Evolutionary conservation across 2,797 vertebrate species (phyloP).

Genomic region (Notoglanidium macrostoma): DNA sequence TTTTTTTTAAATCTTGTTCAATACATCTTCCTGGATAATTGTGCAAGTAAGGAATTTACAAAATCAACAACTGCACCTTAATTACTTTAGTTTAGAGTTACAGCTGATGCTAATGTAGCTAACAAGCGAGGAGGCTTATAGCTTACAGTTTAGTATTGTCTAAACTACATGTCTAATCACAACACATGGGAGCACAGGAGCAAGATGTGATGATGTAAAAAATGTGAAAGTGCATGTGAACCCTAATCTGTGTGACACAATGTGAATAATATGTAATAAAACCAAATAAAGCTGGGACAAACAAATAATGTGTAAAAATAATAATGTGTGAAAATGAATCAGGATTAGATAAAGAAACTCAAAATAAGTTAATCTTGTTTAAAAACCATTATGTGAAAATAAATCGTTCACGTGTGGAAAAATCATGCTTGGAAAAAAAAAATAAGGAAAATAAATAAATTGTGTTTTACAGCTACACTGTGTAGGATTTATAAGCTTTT

Average conservation of each 20-base stretch:
- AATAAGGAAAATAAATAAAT: too few relatives aligned
- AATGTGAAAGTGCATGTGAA: not conserved
- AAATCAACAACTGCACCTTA: not conserved
- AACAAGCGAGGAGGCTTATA: not conserved
- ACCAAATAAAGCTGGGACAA: not conserved
- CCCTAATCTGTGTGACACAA: not conserved
- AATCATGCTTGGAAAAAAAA: too few relatives aligned
- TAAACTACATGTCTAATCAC: not conserved
- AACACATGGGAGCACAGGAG: not conserved
- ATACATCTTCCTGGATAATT: too few relatives aligned
- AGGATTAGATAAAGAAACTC: too few relatives aligned
- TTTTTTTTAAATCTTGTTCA: not conserved
- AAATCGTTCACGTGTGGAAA: not conserved
- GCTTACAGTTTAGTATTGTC: not conserved
- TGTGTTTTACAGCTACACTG: too few relatives aligned
- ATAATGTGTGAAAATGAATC: not conserved
- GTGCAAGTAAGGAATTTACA: not conserved
- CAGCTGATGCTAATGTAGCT: not conserved
- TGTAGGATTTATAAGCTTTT: too few relatives aligned
- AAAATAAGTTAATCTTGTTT: too few relatives aligned
- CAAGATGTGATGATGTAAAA: too few relatives aligned
- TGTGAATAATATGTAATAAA: not conserved
- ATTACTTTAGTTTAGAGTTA: not conserved
- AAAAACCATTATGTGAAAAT: not conserved
- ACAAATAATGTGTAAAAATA: not conserved